Evolutionary conservation across 2,113 vertebrate genomes (phyloP).

Genomic region (Onychorhynchus coronatus): DNA sequence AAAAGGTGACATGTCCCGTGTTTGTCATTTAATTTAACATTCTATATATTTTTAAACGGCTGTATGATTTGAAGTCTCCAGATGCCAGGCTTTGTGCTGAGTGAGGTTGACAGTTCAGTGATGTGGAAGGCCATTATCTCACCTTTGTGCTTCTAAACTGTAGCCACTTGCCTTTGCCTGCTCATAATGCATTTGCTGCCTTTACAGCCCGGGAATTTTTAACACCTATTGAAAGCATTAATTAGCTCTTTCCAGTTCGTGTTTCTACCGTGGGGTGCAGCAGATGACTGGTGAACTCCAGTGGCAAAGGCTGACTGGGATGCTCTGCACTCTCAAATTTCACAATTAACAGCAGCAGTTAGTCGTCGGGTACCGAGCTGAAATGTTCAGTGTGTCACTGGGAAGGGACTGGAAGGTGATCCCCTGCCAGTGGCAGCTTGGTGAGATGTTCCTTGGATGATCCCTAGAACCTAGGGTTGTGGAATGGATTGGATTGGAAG

Average conservation of each 20-base stretch:
- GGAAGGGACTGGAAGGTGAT: background rate
- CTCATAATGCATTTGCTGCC: conserved; percentile 82
- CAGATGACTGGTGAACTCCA: background rate
- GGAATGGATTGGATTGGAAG: background rate
- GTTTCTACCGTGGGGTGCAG: background rate
- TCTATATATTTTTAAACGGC: conserved; percentile 74
- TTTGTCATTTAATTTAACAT: conserved; percentile 75
- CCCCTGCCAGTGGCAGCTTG: background rate
- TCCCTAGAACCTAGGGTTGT: background rate
- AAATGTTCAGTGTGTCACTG: background rate
- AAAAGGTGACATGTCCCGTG: conserved; percentile 67
- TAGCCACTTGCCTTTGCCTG: conserved; percentile 75
- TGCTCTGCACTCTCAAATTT: background rate
- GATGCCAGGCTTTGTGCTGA: conserved; percentile 77
- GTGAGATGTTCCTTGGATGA: background rate
- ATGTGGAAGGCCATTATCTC: conserved; percentile 86
- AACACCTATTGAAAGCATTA: conserved; percentile 77
- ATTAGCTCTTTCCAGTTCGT: background rate
- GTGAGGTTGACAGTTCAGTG: conserved; percentile 80
- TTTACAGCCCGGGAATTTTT: conserved; percentile 78
- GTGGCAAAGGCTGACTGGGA: background rate
- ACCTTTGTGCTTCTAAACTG: conserved; percentile 83
- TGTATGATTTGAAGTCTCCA: conserved; percentile 73
- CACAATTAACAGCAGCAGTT: background rate
- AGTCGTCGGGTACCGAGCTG: background rate